phyloP scores from a whole-genome alignment of 1,140 invertebrate species.

The Leptopilina boulardi region DNA sequence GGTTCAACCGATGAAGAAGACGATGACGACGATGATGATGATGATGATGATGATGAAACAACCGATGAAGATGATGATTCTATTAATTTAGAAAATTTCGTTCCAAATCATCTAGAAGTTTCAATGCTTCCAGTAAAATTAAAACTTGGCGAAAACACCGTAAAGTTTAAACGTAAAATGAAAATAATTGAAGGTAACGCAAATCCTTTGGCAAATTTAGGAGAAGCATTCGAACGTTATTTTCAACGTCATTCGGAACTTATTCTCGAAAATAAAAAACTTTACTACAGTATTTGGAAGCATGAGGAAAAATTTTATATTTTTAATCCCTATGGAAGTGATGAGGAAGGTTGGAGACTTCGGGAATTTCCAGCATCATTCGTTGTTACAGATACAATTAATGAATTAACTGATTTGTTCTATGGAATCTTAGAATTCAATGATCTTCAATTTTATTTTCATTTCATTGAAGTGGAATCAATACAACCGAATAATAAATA shows the following conservation, averaged over 20 bases:
- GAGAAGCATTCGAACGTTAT: slow-evolving; percentile 65
- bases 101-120: slow-evolving; percentile 58
- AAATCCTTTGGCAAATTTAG: slow-evolving; percentile 63
- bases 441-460: slow-evolving; percentile 59
- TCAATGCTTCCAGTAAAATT: slow-evolving; percentile 63
- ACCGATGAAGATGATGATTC: slow-evolving; percentile 39
- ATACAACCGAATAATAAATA: slow-evolving; percentile 50
- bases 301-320: slow-evolving; percentile 55
- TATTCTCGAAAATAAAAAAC: slow-evolving; percentile 65
- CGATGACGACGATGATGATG: slow-evolving; percentile 38
- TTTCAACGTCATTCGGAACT: slow-evolving; percentile 60
- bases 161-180: slow-evolving; percentile 51
- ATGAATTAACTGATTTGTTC: slow-evolving; percentile 61
- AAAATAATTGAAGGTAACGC: slow-evolving; percentile 58
- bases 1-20: slow-evolving; percentile 45
- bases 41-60: slow-evolving; percentile 47
- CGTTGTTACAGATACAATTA: slow-evolving; percentile 56
- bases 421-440: slow-evolving; percentile 64
- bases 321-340: slow-evolving; percentile 70
- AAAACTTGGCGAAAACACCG: slow-evolving; percentile 50
- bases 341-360: slow-evolving; percentile 61
- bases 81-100: background rate
- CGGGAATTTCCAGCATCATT: slow-evolving; percentile 56
- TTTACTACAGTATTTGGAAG: slow-evolving; percentile 67
- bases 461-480: slow-evolving; percentile 57